Base-by-base conservation (phyloP, 2,888 invertebrate genomes). In the Chorisops tibialis region DNA sequence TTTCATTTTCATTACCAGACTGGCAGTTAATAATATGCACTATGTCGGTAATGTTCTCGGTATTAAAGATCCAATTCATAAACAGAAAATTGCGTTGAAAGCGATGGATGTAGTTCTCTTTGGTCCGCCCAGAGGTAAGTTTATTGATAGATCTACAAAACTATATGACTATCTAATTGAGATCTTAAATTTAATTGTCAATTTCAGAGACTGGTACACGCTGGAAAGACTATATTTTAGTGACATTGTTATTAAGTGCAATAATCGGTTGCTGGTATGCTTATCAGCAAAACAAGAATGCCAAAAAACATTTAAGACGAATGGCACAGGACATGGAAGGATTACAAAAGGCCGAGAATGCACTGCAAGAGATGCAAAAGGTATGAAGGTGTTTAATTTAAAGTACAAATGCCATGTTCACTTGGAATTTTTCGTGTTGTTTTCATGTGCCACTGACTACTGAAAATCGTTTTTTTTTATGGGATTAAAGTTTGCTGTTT, bases 81-180 rank as follows among this genome's bases (percentile, higher is more conserved):
- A 95, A 74, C 96, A 98, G 82, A 98, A 98, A 80, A 86, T 96
- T 67, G 89, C 94, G 3, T 82, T 99, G 45, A 98, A 99, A 79
- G 98, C 99, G 14, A 96, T 97, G 92, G 99, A 99, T 79, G 93
- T 96, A 54, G 98, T 99, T 19, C 84, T 99, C 35, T 99, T 99
- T 79, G 99, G 99, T 50, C 93, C 96, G 64, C 96, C 97, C 22
- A 95, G 96, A 87, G 93, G 96, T 95, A 85, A 75, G 76, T 67
- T 43, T 7, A 30, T 7, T 30, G 11, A 4, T n/a, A n/a, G 30
- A 30, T 30, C 30, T 30, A 14, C 35, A 19, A n/a, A n/a, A n/a
- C n/a, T n/a, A n/a, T n/a, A n/a, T n/a, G n/a, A n/a, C n/a, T n/a
- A n/a, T n/a, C n/a, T n/a, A n/a, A n/a, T n/a, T n/a, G 38, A 22